Conservation (phyloP, 2,888 invertebrate genomes). For the Ectobius pallidus region DNA sequence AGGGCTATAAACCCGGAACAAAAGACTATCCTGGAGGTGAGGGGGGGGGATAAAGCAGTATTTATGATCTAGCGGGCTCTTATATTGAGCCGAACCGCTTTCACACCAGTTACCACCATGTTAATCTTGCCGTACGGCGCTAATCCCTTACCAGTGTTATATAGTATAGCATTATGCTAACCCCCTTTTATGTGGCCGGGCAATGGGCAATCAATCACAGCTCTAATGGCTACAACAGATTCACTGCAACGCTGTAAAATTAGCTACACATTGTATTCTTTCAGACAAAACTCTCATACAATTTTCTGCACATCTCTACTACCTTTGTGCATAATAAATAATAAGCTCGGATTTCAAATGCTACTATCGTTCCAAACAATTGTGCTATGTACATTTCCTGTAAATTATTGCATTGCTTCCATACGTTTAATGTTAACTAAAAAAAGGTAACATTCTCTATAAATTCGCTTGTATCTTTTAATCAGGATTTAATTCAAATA, state of each 20-base stretch:
- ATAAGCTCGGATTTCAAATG: too few species aligned
- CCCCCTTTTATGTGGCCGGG: slow-evolving; percentile 28
- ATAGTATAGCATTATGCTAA: slow-evolving; percentile 27
- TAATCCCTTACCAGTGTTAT: slow-evolving; percentile 26
- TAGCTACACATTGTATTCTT: slow-evolving; percentile 15
- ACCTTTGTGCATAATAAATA: too few species aligned
- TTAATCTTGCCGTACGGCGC: slow-evolving; percentile 9
- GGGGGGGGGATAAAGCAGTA: slow-evolving; percentile 23
- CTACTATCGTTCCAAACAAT: too few species aligned
- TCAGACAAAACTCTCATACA: background rate
- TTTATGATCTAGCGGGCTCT: slow-evolving; percentile 25
- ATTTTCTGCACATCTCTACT: too few species aligned
- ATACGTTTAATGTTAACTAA: too few species aligned
- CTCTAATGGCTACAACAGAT: slow-evolving; percentile 2
- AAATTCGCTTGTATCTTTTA: too few species aligned
- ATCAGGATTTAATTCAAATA: too few species aligned
- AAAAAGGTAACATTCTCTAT: too few species aligned
- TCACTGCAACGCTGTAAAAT: slow-evolving; percentile 22
- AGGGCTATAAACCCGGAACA: slow-evolving; percentile 21
- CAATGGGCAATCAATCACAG: slow-evolving; percentile 17
- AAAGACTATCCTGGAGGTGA: slow-evolving; percentile 11
- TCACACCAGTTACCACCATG: slow-evolving; percentile 31
- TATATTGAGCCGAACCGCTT: slow-evolving; percentile 28
- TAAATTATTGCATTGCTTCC: too few species aligned
- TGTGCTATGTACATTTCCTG: too few species aligned